These are phyloP conservation scores for Anastrepha obliqua DNA, from an alignment of 1,140 invertebrate genomes.

Conservation along the genomic window DNA sequence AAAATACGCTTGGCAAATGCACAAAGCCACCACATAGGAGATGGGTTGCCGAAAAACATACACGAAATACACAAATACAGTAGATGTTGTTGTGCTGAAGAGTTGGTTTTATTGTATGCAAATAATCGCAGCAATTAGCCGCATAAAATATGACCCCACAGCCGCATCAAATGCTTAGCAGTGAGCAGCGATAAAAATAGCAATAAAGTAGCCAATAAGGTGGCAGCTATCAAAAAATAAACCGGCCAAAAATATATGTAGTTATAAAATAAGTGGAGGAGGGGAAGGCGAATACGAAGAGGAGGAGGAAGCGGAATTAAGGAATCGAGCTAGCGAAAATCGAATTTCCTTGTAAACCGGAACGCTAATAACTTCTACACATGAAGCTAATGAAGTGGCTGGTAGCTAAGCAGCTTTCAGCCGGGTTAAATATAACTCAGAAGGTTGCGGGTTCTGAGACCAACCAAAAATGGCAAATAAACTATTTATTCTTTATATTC, in stretches of 20 bases:
- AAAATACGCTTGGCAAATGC: neutral
- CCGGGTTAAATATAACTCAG: no score
- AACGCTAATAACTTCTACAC: no score
- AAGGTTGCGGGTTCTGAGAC: no score
- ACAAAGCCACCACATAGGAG: neutral
- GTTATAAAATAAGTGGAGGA: neutral
- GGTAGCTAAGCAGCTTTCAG: no score
- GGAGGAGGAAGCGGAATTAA: no score
- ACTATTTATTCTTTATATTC: no score
- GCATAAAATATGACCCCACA: neutral
- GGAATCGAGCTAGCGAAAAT: no score
- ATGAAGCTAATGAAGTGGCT: no score
- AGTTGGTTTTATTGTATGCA: constrained; percentile 1
- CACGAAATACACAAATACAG: neutral
- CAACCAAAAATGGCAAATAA: no score
- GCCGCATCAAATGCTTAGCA: neutral
- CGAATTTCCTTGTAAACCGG: no score
- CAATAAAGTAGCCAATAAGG: neutral
- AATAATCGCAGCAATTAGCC: neutral
- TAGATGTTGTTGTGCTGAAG: neutral
- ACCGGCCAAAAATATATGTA: neutral
- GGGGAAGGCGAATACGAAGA: no score
- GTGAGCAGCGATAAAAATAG: neutral
- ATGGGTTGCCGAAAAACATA: no score
- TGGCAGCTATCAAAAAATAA: neutral